phyloP scores from a whole-genome alignment of 2,113 vertebrate species.

The Theristicus caerulescens region DNA sequence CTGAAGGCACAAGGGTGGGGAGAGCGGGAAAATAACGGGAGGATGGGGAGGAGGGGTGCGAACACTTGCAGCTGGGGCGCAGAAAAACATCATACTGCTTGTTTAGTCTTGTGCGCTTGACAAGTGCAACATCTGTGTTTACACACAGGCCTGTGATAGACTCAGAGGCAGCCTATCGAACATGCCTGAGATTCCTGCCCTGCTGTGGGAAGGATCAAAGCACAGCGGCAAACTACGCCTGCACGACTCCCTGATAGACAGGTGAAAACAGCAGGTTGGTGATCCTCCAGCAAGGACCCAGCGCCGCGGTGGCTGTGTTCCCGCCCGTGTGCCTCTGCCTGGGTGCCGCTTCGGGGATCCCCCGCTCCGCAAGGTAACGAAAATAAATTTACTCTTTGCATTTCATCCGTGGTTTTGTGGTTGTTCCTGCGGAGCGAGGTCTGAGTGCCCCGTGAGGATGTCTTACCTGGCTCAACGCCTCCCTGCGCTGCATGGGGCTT shows the following conservation, averaged over 20 bases:
- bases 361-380: accelerated
- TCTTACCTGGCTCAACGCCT: not conserved
- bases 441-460: no score
- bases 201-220: not conserved
- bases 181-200: not conserved
- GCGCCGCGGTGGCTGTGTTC: not conserved
- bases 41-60: not conserved
- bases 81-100: not conserved
- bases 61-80: not conserved
- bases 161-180: not conserved
- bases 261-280: not conserved
- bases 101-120: not conserved
- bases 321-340: not conserved
- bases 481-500: accelerated
- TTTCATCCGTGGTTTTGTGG: not conserved
- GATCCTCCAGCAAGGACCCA: not conserved
- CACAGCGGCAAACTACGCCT: not conserved
- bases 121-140: not conserved
- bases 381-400: not conserved
- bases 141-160: not conserved
- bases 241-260: not conserved
- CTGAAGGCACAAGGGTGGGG: no score
- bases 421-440: not conserved
- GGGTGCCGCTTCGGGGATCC: not conserved
- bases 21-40: not conserved